Evolutionary conservation across 1,140 invertebrate species (phyloP).

Genomic region (Zaprionus capensis): DNA sequence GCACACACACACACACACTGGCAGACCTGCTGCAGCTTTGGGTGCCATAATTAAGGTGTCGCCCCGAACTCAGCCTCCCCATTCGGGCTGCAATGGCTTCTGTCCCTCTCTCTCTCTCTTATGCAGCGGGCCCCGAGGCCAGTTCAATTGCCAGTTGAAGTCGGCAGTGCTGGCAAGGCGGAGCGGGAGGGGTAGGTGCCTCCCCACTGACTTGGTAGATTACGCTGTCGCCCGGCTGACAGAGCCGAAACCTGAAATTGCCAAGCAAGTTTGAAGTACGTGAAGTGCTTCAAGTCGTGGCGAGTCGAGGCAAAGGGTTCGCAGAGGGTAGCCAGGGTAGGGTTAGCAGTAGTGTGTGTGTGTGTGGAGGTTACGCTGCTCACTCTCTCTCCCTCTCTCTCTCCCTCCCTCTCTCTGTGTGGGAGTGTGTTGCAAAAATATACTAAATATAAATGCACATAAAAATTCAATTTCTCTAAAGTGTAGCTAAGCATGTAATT

Average conservation of each 20-base stretch:
- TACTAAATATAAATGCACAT: slow-evolving; percentile 83
- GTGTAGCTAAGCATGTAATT: slow-evolving; percentile 82
- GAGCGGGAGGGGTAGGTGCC: neutral
- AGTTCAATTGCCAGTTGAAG: slow-evolving; percentile 42
- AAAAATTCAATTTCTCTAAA: slow-evolving; percentile 83
- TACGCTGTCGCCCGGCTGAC: slow-evolving; percentile 69
- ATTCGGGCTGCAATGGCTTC: slow-evolving; percentile 20
- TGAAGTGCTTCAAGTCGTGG: slow-evolving; percentile 6
- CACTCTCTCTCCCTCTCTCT: neutral
- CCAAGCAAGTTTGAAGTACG: slow-evolving; percentile 27
- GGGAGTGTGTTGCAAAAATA: slow-evolving; percentile 66
- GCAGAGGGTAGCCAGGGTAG: neutral
- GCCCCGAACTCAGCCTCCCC: slow-evolving; percentile 18
- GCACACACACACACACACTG: neutral
- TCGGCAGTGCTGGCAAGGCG: neutral
- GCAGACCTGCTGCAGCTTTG: slow-evolving; percentile 1
- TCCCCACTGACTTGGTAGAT: slow-evolving; percentile 50
- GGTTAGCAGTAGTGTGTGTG: neutral
- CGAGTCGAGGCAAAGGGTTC: slow-evolving; percentile 1
- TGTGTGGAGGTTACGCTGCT: neutral
- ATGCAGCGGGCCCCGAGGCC: slow-evolving; percentile 29
- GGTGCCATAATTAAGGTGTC: slow-evolving; percentile 76
- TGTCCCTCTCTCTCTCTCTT: neutral
- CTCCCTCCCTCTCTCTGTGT: neutral
- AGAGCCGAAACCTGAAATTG: slow-evolving; percentile 52